Conservation (phyloP, 2,888 invertebrate species). For the Crematogaster levior region DNA sequence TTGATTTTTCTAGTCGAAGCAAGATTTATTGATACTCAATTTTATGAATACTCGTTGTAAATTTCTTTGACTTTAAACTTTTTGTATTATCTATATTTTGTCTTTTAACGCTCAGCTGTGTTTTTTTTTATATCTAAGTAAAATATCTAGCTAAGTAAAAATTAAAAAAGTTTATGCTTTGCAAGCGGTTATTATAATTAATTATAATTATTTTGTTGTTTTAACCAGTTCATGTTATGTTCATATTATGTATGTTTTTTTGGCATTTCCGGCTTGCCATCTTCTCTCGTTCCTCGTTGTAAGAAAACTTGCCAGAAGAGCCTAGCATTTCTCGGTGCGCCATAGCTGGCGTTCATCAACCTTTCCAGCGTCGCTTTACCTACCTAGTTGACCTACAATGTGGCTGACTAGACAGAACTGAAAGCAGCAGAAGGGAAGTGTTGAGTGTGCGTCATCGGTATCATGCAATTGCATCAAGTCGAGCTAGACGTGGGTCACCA, state of each 20-base stretch:
- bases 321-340: slow-evolving; percentile 8
- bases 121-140: too few relatives aligned
- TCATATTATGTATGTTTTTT: background rate
- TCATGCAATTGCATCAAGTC: slow-evolving; percentile 25
- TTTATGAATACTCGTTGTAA: background rate
- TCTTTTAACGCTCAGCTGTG: background rate
- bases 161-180: background rate
- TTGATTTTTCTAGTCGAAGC: background rate
- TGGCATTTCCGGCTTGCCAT: background rate
- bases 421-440: slow-evolving; percentile 22
- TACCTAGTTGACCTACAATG: slow-evolving; percentile 71
- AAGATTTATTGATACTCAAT: background rate
- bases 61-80: background rate
- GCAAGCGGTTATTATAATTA: background rate
- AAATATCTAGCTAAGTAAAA: background rate
- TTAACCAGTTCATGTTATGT: background rate
- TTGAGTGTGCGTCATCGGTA: slow-evolving; percentile 35
- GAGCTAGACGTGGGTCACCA: slow-evolving; percentile 48
- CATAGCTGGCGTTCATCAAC: slow-evolving; percentile 65
- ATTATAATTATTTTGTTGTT: background rate
- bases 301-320: background rate
- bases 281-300: background rate
- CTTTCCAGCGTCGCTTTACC: slow-evolving; percentile 54
- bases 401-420: slow-evolving; percentile 49
- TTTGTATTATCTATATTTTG: background rate